A percentile compares a stretch with the other conserved stretches of the same genome.
Evolutionary conservation across 2,888 invertebrate genomes (phyloP).

Genomic region (Dicranocentrus wangi): DNA sequence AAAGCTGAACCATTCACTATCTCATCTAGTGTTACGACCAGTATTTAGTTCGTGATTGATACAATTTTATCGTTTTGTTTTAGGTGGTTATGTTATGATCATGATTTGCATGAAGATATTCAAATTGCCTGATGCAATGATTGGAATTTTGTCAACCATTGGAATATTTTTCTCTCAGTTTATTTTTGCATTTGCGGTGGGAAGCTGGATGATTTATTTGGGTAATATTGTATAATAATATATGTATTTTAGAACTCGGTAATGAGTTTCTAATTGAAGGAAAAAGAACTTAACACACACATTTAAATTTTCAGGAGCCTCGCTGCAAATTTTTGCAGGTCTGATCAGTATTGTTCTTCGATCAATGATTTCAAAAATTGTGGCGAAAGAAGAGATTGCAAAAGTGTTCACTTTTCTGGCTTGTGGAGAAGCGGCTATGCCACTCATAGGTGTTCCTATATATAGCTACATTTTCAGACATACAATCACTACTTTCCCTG

Average conservation of each 20-base stretch:
- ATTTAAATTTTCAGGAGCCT: constrained; percentile 74
- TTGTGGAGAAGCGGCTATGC: constrained; percentile 78
- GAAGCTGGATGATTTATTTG: constrained; percentile 70
- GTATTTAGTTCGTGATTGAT: too few relatives aligned
- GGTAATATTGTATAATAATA: constrained; percentile 49
- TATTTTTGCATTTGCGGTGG: constrained; percentile 56
- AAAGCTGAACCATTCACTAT: too few relatives aligned
- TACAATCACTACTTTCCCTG: constrained; percentile 78
- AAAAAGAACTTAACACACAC: too few relatives aligned
- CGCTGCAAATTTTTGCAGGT: constrained; percentile 77
- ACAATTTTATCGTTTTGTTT: too few relatives aligned
- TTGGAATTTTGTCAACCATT: constrained; percentile 67
- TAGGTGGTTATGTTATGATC: constrained; percentile 64
- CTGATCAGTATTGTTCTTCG: constrained; percentile 79
- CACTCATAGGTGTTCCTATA: constrained; percentile 79
- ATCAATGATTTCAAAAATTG: constrained; percentile 79
- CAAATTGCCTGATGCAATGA: constrained; percentile 65
- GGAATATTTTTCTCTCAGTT: constrained; percentile 54
- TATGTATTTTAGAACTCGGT: not conserved
- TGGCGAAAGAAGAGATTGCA: constrained; percentile 79
- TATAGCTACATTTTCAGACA: constrained; percentile 80
- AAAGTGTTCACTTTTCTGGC: constrained; percentile 73
- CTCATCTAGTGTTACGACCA: too few relatives aligned
- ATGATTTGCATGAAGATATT: constrained; percentile 67
- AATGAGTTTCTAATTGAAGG: too few relatives aligned